phyloP scores from a whole-genome alignment of 1,140 invertebrate genomes.

The Watersipora subatra region DNA sequence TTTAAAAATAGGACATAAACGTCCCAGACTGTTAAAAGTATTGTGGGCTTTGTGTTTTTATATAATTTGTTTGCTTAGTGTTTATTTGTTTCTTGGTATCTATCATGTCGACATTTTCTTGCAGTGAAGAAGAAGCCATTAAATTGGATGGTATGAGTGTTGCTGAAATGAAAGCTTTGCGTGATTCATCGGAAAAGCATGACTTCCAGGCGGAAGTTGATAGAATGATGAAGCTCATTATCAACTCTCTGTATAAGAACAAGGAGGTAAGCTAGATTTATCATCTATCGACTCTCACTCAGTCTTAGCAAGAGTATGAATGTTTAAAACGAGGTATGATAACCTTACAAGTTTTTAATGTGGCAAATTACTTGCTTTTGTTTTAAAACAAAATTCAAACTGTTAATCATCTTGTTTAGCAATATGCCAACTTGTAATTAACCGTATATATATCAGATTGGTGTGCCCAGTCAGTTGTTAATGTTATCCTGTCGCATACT shows the following conservation, averaged over 20 bases:
- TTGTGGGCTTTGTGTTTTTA: no score
- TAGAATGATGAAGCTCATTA: slow-evolving; percentile 99
- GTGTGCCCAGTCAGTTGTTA: not conserved
- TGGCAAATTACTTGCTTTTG: no score
- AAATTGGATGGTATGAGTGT: slow-evolving; percentile 88
- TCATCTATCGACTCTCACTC: not conserved
- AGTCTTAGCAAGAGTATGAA: no score
- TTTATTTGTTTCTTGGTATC: not conserved
- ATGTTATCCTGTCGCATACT: no score
- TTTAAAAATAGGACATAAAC: no score
- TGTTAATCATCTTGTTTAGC: no score
- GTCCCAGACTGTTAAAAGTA: no score
- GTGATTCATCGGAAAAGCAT: slow-evolving; percentile 81
- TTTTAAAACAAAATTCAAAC: no score
- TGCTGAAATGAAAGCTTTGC: slow-evolving; percentile 72
- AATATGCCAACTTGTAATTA: no score
- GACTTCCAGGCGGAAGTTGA: slow-evolving; percentile 88
- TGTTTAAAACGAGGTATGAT: no score
- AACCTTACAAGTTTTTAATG: no score
- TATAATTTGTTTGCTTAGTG: not conserved
- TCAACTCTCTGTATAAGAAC: slow-evolving; percentile 93
- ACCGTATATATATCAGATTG: no score
- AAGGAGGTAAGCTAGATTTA: slow-evolving; percentile 60
- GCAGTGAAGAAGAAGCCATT: slow-evolving; percentile 86
- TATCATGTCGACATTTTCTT: not conserved